Percentiles rank a stretch among this genome's conserved stretches.
These are phyloP conservation scores for Erinaceus europaeus DNA, from an alignment of 2,113 vertebrate genomes.

Conservation along the genomic window DNA sequence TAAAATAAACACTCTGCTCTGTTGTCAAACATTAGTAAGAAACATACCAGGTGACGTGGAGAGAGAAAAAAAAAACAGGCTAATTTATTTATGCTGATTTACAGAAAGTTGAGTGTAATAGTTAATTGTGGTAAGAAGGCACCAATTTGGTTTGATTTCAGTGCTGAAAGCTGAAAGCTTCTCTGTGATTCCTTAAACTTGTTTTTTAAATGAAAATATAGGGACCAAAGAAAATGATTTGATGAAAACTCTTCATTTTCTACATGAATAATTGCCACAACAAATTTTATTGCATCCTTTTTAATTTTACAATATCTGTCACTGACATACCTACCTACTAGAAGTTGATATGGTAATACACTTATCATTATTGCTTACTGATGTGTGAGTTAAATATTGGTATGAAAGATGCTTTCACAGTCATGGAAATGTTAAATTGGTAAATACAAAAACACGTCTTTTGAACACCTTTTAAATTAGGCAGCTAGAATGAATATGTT, in stretches of 20 bases:
- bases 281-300: constrained; percentile 41
- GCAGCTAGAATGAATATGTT: background rate
- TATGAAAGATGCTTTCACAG: constrained; percentile 38
- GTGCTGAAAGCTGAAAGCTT: constrained; percentile 30
- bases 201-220: constrained; percentile 45
- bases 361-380: constrained; percentile 46
- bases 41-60: background rate
- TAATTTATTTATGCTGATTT: constrained; percentile 26
- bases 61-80: background rate
- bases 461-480: constrained; percentile 61
- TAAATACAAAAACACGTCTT: constrained; percentile 44
- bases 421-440: constrained; percentile 31
- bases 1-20: background rate
- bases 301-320: constrained; percentile 49
- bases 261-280: constrained; percentile 34
- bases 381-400: constrained; percentile 52
- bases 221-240: constrained; percentile 36
- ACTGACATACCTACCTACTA: constrained; percentile 12
- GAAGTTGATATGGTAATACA: constrained; percentile 26
- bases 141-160: constrained; percentile 30
- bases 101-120: constrained; percentile 16
- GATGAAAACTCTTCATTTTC: constrained; percentile 57
- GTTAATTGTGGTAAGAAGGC: constrained; percentile 22
- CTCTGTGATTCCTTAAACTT: constrained; percentile 43
- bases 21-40: constrained; percentile 6